Evolutionary conservation across 2,113 vertebrate genomes (phyloP).

Genomic region (Clarias batrachus): DNA sequence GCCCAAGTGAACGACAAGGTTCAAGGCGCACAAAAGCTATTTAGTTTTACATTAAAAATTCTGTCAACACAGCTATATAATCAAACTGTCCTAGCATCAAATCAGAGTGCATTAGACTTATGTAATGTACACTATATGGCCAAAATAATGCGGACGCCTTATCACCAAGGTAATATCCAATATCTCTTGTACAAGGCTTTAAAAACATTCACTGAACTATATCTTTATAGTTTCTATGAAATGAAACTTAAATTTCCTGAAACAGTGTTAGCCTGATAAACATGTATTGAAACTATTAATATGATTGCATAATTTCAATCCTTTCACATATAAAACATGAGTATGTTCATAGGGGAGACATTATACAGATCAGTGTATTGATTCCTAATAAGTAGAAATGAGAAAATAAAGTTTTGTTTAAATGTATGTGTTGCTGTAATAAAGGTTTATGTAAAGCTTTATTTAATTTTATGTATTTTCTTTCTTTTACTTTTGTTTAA

Average conservation of each 20-base stretch:
- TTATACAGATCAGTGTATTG: background rate
- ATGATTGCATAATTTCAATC: background rate
- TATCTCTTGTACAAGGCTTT: background rate
- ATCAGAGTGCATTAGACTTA: background rate
- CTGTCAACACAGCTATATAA: background rate
- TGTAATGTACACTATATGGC: background rate
- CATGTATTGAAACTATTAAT: background rate
- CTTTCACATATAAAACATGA: background rate
- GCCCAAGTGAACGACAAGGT: background rate
- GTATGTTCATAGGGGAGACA: background rate
- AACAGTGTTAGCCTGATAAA: background rate
- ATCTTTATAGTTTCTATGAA: background rate
- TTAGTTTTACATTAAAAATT: background rate
- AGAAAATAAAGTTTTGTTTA: background rate
- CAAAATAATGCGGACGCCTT: background rate
- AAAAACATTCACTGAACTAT: background rate
- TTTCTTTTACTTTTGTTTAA: conserved; percentile 18
- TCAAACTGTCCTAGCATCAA: background rate
- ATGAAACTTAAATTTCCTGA: background rate
- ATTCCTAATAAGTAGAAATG: background rate
- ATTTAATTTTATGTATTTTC: background rate
- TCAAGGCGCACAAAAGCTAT: background rate
- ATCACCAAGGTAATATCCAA: background rate
- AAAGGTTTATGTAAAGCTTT: background rate
- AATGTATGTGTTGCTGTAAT: too few relatives aligned